Percentiles rank a stretch among this genome's conserved stretches.
phyloP scores from a whole-genome alignment of 2,888 invertebrate species.

The Azorinus chamasolen region DNA sequence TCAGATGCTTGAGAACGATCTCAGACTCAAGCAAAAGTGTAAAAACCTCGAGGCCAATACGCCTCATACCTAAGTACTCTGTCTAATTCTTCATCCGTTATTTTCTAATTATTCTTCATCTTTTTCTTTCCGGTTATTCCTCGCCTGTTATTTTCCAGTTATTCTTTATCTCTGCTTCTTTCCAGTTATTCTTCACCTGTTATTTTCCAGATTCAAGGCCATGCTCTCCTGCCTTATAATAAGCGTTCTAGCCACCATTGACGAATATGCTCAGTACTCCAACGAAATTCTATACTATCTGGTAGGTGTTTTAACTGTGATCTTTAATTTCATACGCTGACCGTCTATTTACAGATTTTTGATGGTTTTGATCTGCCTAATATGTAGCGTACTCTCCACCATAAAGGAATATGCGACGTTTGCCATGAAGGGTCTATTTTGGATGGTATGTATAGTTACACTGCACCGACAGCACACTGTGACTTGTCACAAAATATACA shows the following conservation, averaged over 20 bases:
- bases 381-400: slow-evolving; percentile 73
- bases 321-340: too few species aligned
- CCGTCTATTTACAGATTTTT: slow-evolving; percentile 67
- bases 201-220: slow-evolving; percentile 60
- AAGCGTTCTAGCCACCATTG: slow-evolving; percentile 60
- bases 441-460: slow-evolving; percentile 90
- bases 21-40: too few species aligned
- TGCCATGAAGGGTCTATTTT: slow-evolving; percentile 92
- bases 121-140: too few species aligned
- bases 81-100: too few species aligned
- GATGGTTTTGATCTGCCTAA: slow-evolving; percentile 74
- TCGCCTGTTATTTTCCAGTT: too few species aligned
- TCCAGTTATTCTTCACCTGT: neutral
- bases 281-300: slow-evolving; percentile 51
- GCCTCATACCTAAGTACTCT: too few species aligned
- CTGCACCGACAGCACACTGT: too few species aligned
- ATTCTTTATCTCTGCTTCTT: too few species aligned
- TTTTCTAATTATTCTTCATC: too few species aligned
- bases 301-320: slow-evolving; percentile 33
- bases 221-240: slow-evolving; percentile 60
- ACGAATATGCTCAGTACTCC: slow-evolving; percentile 41
- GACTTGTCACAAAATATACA: too few species aligned
- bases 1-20: too few species aligned
- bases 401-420: slow-evolving; percentile 88
- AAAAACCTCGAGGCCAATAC: too few species aligned